Evolutionary conservation across 2,113 vertebrate genomes (phyloP).

Genomic region (Pelodiscus sinensis): DNA sequence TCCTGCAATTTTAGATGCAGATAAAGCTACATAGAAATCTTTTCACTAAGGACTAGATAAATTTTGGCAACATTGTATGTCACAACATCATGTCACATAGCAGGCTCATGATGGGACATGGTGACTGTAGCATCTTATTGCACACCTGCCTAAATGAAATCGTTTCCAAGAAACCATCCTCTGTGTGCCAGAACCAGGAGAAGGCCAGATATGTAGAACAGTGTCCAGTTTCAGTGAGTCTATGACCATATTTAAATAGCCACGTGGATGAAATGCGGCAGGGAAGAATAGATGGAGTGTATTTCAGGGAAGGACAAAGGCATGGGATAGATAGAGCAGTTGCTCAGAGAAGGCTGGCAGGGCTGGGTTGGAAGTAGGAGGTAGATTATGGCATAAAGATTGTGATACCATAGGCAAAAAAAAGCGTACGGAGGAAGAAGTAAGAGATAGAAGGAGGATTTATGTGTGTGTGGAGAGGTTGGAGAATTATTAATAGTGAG

Average conservation of each 20-base stretch:
- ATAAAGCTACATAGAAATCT: neutral
- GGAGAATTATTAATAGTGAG: neutral
- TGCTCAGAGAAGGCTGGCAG: neutral
- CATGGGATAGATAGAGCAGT: neutral
- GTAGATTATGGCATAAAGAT: neutral
- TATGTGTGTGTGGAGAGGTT: neutral
- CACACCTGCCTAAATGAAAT: neutral
- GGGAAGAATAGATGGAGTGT: neutral
- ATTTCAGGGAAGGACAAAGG: neutral
- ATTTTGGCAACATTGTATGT: neutral
- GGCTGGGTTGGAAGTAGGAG: neutral
- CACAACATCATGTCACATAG: neutral
- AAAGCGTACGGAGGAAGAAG: rapidly evolving
- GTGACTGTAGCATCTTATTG: neutral
- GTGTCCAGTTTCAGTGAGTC: rapidly evolving
- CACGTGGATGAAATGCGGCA: neutral
- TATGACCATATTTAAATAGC: neutral
- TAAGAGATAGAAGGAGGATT: neutral
- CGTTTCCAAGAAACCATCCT: neutral
- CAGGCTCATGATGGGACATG: neutral
- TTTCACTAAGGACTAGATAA: neutral
- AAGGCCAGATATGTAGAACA: neutral
- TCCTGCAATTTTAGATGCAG: neutral
- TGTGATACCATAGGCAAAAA: rapidly evolving
- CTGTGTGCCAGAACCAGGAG: rapidly evolving